Percentiles rank a stretch among this genome's conserved stretches.
Conservation (phyloP, 1,140 invertebrate species). For the Drosophila ananassae region DNA sequence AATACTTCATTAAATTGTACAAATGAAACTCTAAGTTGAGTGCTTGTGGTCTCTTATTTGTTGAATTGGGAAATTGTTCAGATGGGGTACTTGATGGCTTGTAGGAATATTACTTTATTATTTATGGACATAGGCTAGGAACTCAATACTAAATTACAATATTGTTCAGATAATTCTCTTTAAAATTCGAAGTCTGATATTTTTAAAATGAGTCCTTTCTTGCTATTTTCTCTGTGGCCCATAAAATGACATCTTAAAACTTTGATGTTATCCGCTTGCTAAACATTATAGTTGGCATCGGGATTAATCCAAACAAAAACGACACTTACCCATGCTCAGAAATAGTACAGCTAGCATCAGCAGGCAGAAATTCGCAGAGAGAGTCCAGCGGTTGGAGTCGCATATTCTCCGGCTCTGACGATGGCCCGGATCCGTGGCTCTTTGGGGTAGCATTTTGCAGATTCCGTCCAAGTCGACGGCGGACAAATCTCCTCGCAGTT, state of each 20-base stretch:
- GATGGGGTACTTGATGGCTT: neutral
- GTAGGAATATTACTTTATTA: too few species aligned
- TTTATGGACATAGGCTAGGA: too few species aligned
- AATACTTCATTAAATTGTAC: slow-evolving; percentile 54
- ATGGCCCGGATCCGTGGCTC: slow-evolving; percentile 32
- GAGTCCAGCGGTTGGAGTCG: slow-evolving; percentile 20
- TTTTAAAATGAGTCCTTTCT: neutral
- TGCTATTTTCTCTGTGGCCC: neutral
- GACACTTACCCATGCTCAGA: slow-evolving; percentile 57
- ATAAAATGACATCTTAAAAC: neutral
- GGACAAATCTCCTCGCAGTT: slow-evolving; percentile 50
- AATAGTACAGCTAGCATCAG: slow-evolving; percentile 38
- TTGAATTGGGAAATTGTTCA: slow-evolving; percentile 5
- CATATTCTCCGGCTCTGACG: slow-evolving; percentile 22
- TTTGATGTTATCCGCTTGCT: slow-evolving; percentile 28
- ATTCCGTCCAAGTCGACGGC: slow-evolving; percentile 27
- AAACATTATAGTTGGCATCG: slow-evolving; percentile 36
- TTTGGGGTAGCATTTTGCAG: slow-evolving; percentile 46
- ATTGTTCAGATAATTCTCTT: too few species aligned
- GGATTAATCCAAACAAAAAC: slow-evolving; percentile 16
- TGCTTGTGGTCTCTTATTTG: slow-evolving; percentile 4
- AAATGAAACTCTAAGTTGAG: slow-evolving; percentile 40
- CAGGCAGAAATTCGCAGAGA: slow-evolving; percentile 19
- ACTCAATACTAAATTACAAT: too few species aligned
- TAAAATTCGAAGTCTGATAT: neutral